Percentiles rank a stretch among this genome's conserved stretches.
phyloP scores from a whole-genome alignment of 2,888 invertebrate genomes.

The Ochropacha duplaris region DNA sequence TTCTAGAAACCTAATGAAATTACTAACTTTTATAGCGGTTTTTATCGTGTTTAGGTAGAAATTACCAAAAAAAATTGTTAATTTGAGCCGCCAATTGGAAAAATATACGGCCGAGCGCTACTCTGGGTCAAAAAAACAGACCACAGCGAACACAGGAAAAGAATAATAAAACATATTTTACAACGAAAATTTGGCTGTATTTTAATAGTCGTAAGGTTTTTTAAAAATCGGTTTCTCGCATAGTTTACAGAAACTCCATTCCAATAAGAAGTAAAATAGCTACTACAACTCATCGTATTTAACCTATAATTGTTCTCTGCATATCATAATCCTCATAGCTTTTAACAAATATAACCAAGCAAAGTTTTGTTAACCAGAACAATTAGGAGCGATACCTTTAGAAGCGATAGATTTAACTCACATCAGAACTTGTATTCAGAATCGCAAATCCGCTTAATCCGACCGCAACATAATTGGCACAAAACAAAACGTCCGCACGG shows the following conservation, averaged over 20 bases:
- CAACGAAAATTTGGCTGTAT: neutral
- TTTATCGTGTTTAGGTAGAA: neutral
- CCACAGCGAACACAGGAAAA: neutral
- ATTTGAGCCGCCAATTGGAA: neutral
- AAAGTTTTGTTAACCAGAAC: neutral
- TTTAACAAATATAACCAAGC: neutral
- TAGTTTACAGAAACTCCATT: neutral
- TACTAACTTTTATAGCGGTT: neutral
- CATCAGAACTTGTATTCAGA: neutral
- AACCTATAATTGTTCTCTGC: neutral
- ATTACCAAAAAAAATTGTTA: neutral
- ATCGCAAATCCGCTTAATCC: neutral
- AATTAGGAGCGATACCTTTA: neutral
- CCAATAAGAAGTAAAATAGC: too few species aligned
- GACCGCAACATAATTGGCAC: slow-evolving; percentile 8
- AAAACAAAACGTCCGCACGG: slow-evolving; percentile 32
- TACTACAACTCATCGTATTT: too few species aligned
- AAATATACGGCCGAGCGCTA: neutral
- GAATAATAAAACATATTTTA: neutral
- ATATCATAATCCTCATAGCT: neutral
- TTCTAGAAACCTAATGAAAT: neutral
- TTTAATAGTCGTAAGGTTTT: neutral
- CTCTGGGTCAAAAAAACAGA: neutral
- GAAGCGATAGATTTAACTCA: neutral
- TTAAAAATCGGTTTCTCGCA: neutral